Evolutionary conservation across 2,888 invertebrate species (phyloP), one percentile per base, ranked within the genome.

Genomic region (Neoitamus cyanurus): DNA sequence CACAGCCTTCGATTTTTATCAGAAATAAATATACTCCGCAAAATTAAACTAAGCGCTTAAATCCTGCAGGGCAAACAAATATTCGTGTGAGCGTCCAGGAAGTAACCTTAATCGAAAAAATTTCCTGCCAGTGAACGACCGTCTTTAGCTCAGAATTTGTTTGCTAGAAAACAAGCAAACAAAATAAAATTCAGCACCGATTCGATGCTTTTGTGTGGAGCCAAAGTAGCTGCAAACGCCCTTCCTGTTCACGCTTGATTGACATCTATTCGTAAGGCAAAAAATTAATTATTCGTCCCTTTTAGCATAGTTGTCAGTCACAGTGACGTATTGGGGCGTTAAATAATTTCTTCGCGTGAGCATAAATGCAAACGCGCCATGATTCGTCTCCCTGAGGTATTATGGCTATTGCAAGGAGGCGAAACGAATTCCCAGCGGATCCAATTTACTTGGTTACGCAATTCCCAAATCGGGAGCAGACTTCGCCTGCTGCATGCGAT

Each of bases 281-380:
- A 75, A 85, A 77, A 83, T 85, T 85, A 85, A 85, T 83, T 78
- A 85, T 73, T 84, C 84, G 84, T 85, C 85, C 85, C 80, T 68
- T 80, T 80, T 83, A 83, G 37, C 58, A 36, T 78, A 73, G 70
- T 82, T 84, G 85, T 85, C 85, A 78, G 82, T 85, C 84, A 85
- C 36, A 58, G 80, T 85, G 85, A 85, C 83, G 85, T 85, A 85
- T 84, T 84, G 48, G 84, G 36, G 68, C 36, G 68, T 82, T 68
- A n/a, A 82, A 82, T 30, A 36, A 68, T 82, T 82, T 82, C 68
- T 80, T 82, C n/a, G 82, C 82, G 82, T 82, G 82, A 58, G 58
- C 46, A 37, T 77, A 34, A 77, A 77, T 77, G 37, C 46, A 34
- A 77, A 77, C 37, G 37, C 46, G 77, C 77, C 77, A 77, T 77